These are phyloP conservation scores for Bubo blakistoni DNA, from an alignment of 2,113 vertebrate species.

Conservation along the genomic window DNA sequence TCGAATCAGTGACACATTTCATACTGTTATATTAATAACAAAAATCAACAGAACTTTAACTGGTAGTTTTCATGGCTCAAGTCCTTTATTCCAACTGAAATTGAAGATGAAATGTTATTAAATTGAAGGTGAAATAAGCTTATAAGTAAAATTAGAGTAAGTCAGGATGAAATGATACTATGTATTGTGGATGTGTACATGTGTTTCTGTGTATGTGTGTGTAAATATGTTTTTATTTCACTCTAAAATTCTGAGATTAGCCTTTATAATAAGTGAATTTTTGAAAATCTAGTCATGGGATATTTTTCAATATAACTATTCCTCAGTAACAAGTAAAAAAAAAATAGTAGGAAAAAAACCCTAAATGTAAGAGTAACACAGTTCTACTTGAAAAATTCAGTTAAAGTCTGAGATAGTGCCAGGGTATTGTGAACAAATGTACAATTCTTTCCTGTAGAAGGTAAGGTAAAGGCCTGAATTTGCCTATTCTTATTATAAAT, in stretches of 20 bases:
- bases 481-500: background rate
- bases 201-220: background rate
- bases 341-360: accelerated
- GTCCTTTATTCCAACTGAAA: background rate
- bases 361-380: background rate
- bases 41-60: slow-evolving; percentile 8
- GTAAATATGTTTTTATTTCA: background rate
- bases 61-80: background rate
- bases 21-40: background rate
- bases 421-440: background rate
- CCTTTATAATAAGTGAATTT: background rate
- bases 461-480: background rate
- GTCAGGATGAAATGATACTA: background rate
- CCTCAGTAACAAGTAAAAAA: background rate
- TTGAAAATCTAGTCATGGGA: background rate
- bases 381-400: background rate
- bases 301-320: background rate
- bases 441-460: background rate
- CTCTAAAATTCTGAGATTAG: slow-evolving; percentile 10
- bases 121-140: background rate
- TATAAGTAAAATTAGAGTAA: slow-evolving; percentile 6
- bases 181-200: background rate
- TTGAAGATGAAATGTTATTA: background rate
- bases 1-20: background rate
- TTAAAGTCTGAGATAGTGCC: background rate